Base-by-base conservation (phyloP, 2,113 vertebrate genomes). In the Nothocercus nigrocapillus region DNA sequence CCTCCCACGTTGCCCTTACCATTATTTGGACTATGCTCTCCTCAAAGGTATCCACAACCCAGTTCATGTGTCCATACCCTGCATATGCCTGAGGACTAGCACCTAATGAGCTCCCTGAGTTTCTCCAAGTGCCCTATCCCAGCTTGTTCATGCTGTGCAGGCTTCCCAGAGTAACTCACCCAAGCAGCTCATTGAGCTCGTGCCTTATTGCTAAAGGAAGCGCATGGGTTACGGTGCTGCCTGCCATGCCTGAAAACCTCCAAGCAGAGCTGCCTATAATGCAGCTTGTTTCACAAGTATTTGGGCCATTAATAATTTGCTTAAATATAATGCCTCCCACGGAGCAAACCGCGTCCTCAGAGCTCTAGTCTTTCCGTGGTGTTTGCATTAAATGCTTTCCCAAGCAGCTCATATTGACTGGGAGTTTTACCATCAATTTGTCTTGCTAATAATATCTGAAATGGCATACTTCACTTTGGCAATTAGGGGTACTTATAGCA, bases 351-450 rank as follows among this genome's bases (percentile, higher is more conserved):
- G 81, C 56, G 12, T 36, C 42, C 40, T 42, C 1, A 2, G 14
- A 69, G 53, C 12, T 49, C 15, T 8, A 42, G 47, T 7, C 13
- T 82, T 59, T 53, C 53, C 28, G 74, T 82, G 25, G 25, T 28
- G 27, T 82, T 79, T 89, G 61, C 53, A 74, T 77, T 73, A 62
- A 68, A 64, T 34, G 59, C 19, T 25, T 82, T 86, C 61, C 45
- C 22, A 58, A 84, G 34, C 34, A 91, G 64, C 53, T 81, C 22
- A 19, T 5, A 19, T n/a, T 38, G 62, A 66, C 32, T 38, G 21
- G 20, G 22, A 45, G 16, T 74, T 79, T 66, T 76, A 70, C 32
- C 77, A 62, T 49, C 49, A 25, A 58, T 87, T 78, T 47, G 12
- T 89, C 85, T 66, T 38, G 2, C 18, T 44, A 69, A 40, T 51